Evolutionary conservation across 2,888 invertebrate genomes (phyloP).

Genomic region (Lapara coniferarum): DNA sequence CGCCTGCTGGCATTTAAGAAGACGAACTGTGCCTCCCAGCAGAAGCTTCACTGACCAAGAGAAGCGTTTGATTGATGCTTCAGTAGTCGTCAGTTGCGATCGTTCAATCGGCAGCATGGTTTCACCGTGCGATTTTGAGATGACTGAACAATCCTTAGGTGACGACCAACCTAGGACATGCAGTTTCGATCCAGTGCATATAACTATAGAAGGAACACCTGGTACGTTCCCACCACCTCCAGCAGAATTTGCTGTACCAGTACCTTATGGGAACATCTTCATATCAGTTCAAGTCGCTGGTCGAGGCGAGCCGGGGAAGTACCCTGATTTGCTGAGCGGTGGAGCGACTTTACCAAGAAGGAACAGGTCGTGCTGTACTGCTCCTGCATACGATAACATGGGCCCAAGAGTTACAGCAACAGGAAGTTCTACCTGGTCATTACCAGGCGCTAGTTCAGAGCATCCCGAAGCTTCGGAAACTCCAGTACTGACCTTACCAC

Average conservation of each 20-base stretch:
- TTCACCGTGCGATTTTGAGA: slow-evolving; percentile 78
- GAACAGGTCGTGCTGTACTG: slow-evolving; percentile 75
- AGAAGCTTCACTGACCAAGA: slow-evolving; percentile 94
- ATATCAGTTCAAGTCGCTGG: slow-evolving; percentile 92
- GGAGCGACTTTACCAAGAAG: slow-evolving; percentile 79
- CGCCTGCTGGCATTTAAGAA: slow-evolving; percentile 86
- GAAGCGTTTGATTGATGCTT: slow-evolving; percentile 92
- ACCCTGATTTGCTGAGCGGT: slow-evolving; percentile 89
- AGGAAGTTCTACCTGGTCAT: slow-evolving; percentile 91
- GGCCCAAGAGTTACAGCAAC: slow-evolving; percentile 95
- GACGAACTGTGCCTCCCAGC: slow-evolving; percentile 86
- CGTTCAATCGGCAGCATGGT: slow-evolving; percentile 87
- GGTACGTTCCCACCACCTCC: slow-evolving; percentile 80
- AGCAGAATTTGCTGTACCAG: slow-evolving; percentile 81
- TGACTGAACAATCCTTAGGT: slow-evolving; percentile 72
- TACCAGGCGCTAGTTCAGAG: slow-evolving; percentile 85
- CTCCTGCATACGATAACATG: slow-evolving; percentile 94
- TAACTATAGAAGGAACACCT: slow-evolving; percentile 84
- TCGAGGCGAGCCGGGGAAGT: slow-evolving; percentile 76
- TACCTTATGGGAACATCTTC: slow-evolving; percentile 89
- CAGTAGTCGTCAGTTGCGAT: slow-evolving; percentile 85
- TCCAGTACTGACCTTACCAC: slow-evolving; percentile 77
- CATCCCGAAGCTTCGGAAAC: slow-evolving; percentile 68
- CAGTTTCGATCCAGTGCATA: slow-evolving; percentile 85
- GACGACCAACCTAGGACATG: slow-evolving; percentile 77